Evolutionary conservation across 2,888 invertebrate genomes (phyloP).

Genomic region (Metallyticus violacea): DNA sequence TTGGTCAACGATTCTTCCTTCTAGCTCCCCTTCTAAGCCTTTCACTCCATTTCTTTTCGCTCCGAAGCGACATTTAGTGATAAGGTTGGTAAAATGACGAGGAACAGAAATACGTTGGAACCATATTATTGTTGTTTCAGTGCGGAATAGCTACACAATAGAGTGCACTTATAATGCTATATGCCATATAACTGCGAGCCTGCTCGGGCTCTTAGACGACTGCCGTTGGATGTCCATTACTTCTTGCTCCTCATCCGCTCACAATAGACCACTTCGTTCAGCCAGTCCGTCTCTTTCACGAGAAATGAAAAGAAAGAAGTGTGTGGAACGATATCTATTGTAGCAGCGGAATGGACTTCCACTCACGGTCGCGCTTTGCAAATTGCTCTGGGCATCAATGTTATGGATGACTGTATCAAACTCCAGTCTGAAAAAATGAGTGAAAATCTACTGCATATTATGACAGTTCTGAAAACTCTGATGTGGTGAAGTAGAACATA

Average conservation of each 20-base stretch:
- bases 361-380: neutral
- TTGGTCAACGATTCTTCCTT: neutral
- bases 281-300: neutral
- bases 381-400: neutral
- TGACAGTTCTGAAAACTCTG: neutral
- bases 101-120: neutral
- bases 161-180: neutral
- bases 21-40: neutral
- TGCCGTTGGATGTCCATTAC: neutral
- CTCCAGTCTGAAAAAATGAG: neutral
- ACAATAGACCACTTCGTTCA: neutral
- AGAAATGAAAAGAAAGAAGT: neutral
- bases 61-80: neutral
- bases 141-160: neutral
- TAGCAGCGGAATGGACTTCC: neutral
- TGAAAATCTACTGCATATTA: neutral
- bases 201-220: neutral
- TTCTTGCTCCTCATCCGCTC: neutral
- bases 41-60: neutral
- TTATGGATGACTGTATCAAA: neutral
- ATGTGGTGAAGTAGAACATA: too few relatives aligned
- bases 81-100: too few relatives aligned
- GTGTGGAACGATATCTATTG: neutral
- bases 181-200: neutral
- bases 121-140: neutral